phyloP scores from a whole-genome alignment of 2,797 vertebrate genomes.

The Euphonia xanthogaster region DNA sequence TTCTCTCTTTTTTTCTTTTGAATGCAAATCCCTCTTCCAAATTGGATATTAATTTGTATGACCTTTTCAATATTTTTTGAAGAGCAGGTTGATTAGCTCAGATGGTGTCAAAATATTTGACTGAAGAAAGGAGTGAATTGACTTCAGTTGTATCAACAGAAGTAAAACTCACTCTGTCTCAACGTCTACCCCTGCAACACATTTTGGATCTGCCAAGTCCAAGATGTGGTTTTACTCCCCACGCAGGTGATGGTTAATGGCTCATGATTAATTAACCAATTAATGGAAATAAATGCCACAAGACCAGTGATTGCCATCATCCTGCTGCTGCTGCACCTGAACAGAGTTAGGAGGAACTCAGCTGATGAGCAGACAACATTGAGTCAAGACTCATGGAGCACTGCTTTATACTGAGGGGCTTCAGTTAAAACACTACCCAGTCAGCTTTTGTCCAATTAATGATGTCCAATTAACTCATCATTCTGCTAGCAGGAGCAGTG shows the following conservation, averaged over 20 bases:
- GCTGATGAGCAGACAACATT: neutral
- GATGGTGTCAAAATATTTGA: conserved; percentile 30
- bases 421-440: neutral
- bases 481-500: neutral
- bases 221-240: neutral
- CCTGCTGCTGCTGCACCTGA: neutral
- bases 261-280: accelerated
- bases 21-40: neutral
- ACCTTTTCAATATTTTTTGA: neutral
- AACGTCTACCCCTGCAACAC: neutral
- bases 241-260: neutral
- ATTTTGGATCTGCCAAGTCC: neutral
- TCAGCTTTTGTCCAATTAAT: no score
- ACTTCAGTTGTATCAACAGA: neutral
- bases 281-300: neutral
- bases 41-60: neutral
- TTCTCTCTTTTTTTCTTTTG: neutral
- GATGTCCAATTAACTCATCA: neutral
- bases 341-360: neutral
- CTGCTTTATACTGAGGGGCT: neutral
- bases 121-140: neutral
- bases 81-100: neutral
- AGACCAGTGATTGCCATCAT: neutral
- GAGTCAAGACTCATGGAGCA: neutral
- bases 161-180: neutral